Base-by-base conservation (phyloP, 1,140 invertebrate species). In the Agrypnia vestita region DNA sequence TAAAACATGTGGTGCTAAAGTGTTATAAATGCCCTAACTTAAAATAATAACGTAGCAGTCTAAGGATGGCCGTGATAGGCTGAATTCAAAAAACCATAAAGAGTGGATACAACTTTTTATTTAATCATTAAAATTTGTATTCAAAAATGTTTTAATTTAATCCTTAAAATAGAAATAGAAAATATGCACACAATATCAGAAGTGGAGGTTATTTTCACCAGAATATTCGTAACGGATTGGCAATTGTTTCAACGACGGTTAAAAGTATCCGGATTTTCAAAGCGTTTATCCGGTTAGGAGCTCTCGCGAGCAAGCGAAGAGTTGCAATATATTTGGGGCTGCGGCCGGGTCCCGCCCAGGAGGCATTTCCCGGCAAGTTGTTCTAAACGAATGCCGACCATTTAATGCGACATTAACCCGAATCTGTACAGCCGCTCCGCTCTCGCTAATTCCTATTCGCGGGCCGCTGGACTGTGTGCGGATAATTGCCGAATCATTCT, bases 401-500 rank as follows among this genome's bases (percentile, higher is more conserved):
- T 78, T 78, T 78, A 78, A 78, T 78, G 76, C 76, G 64, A 72
- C 76, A 78, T 78, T 78, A 78, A 78, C 76, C 64, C 64, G 67
- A 71, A 78, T 78, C 76, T 72, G 25, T 43, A 71, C 47, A 56
- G 47, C 67, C 67, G 53, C 47, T 71, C 46, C 17, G 76, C 59
- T 72, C 51, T 71, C 76, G 15, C 25, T 78, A 78, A 78, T 78
- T 78, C 67, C 55, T 44, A 64, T 72, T 56, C 53, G 51, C 67
- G 51, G 53, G 67, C 49, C 67, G 44, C 76, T 46, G 76, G 62
- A 44, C 43, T 67, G 62, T 67, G 7, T 21, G 46, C 35, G 53
- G 67, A 78, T 61, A 78, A 78, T 78, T 53, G 51, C 67, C 25
- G 64, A 71, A 59, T 71, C 21, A 78, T 78, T 46, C 19, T 59